Conservation (phyloP, 1,140 invertebrate species). For the Bilobella aurantiaca region DNA sequence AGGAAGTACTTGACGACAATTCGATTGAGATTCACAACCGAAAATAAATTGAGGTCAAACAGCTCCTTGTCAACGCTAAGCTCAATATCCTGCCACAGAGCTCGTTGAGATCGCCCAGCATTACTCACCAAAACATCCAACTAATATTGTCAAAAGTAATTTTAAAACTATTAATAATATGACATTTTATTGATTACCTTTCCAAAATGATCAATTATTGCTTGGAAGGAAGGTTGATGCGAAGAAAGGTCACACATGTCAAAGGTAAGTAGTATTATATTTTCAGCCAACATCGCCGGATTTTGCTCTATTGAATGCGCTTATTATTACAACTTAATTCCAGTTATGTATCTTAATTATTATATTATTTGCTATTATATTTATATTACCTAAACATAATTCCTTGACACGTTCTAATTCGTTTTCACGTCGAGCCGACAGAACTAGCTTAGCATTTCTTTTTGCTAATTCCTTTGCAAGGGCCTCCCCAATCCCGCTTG, state of each 20-base stretch:
- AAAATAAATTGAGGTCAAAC: slow-evolving; percentile 74
- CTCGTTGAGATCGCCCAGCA: slow-evolving; percentile 69
- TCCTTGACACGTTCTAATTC: slow-evolving; percentile 64
- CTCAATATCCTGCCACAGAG: slow-evolving; percentile 62
- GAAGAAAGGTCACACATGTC: slow-evolving; percentile 54
- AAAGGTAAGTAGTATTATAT: slow-evolving; percentile 57
- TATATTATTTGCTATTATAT: neutral
- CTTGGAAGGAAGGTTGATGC: slow-evolving; percentile 53
- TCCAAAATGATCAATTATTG: slow-evolving; percentile 61
- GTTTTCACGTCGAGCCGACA: slow-evolving; percentile 61
- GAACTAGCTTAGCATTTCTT: slow-evolving; percentile 53
- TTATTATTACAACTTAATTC: no score
- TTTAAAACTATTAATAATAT: neutral
- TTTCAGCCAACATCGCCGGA: slow-evolving; percentile 41
- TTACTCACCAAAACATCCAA: slow-evolving; percentile 71
- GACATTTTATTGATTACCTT: slow-evolving; percentile 41
- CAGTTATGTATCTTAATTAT: neutral
- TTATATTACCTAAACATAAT: slow-evolving; percentile 46
- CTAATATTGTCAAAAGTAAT: slow-evolving; percentile 38
- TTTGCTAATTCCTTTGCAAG: slow-evolving; percentile 58
- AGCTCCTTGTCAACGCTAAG: slow-evolving; percentile 62
- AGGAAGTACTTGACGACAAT: slow-evolving; percentile 57
- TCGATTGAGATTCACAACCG: slow-evolving; percentile 57
- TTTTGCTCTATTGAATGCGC: no score
- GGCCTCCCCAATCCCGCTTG: slow-evolving; percentile 75